These are phyloP conservation scores for Anoplopoma fimbria DNA, from an alignment of 2,113 vertebrate genomes.

Conservation along the genomic window DNA sequence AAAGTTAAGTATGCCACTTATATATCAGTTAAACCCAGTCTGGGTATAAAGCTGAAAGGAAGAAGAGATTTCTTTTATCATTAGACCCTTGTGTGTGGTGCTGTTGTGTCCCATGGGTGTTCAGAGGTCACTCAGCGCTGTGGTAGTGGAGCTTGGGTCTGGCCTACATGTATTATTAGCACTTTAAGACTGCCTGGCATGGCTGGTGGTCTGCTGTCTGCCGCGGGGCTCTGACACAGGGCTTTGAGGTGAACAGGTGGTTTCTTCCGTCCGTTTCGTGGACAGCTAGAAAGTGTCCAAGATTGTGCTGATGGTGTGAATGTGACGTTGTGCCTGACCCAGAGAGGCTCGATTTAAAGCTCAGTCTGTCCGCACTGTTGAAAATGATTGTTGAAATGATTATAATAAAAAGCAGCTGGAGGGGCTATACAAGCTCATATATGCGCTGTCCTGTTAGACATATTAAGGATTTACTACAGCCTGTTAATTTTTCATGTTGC, in stretches of 20 bases:
- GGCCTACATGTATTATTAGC: constrained; percentile 75
- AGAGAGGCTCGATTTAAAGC: not conserved
- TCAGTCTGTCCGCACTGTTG: not conserved
- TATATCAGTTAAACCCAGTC: not conserved
- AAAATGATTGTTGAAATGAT: not conserved
- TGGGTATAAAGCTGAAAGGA: not conserved
- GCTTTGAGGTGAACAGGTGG: constrained; percentile 70
- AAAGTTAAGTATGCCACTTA: not conserved
- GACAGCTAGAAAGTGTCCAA: constrained; percentile 4
- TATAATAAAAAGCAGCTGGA: constrained; percentile 2
- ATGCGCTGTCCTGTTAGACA: not conserved
- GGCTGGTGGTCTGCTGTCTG: constrained; percentile 69
- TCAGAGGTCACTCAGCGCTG: constrained; percentile 27
- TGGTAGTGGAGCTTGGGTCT: constrained; percentile 11
- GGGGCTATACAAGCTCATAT: constrained; percentile 19
- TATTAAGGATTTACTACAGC: constrained; percentile 23
- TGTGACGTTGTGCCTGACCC: not conserved
- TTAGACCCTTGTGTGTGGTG: not conserved
- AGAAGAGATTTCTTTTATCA: not conserved
- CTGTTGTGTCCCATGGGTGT: constrained; percentile 24
- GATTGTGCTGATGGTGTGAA: constrained; percentile 34
- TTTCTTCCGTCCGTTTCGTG: constrained; percentile 35
- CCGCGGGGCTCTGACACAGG: constrained; percentile 54
- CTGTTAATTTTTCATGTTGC: constrained; percentile 45
- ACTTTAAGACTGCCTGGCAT: constrained; percentile 50